Percentiles rank a stretch among this genome's conserved stretches.
These are phyloP conservation scores for Pachypanchax playfairii DNA, from an alignment of 2,113 vertebrate genomes.

Conservation along the genomic window DNA sequence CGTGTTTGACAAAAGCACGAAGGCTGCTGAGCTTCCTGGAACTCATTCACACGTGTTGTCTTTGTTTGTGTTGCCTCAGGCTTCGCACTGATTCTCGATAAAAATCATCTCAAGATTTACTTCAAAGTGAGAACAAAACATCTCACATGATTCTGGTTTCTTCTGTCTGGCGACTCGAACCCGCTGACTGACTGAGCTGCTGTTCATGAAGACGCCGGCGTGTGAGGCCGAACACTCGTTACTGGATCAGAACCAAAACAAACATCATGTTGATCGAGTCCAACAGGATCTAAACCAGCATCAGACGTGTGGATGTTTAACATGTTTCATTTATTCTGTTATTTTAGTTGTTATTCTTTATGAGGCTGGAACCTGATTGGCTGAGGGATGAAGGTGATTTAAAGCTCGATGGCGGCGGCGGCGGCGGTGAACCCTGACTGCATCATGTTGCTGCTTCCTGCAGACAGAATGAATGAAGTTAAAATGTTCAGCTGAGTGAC, in stretches of 20 bases:
- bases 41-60: slow-evolving; percentile 19
- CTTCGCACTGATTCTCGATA: neutral
- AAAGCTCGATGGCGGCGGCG: slow-evolving; percentile 29
- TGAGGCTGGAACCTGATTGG: neutral
- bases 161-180: too few relatives aligned
- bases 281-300: too few relatives aligned
- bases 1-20: slow-evolving; percentile 29
- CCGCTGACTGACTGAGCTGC: too few relatives aligned
- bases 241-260: too few relatives aligned
- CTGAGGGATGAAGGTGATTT: slow-evolving; percentile 22
- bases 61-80: slow-evolving; percentile 31
- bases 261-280: too few relatives aligned
- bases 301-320: too few relatives aligned
- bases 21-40: slow-evolving; percentile 43
- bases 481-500: slow-evolving; percentile 10
- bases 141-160: neutral
- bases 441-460: slow-evolving; percentile 32
- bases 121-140: slow-evolving; percentile 25
- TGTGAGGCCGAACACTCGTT: too few relatives aligned
- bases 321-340: too few relatives aligned
- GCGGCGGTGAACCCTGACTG: slow-evolving; percentile 31
- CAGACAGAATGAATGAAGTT: slow-evolving; percentile 34
- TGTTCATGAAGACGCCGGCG: too few relatives aligned
- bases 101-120: slow-evolving; percentile 3
- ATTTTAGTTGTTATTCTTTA: too few relatives aligned